Evolutionary conservation across 2,888 invertebrate genomes (phyloP), one percentile per base, ranked within the genome.

Genomic region (Rhyacophila evoluta): DNA sequence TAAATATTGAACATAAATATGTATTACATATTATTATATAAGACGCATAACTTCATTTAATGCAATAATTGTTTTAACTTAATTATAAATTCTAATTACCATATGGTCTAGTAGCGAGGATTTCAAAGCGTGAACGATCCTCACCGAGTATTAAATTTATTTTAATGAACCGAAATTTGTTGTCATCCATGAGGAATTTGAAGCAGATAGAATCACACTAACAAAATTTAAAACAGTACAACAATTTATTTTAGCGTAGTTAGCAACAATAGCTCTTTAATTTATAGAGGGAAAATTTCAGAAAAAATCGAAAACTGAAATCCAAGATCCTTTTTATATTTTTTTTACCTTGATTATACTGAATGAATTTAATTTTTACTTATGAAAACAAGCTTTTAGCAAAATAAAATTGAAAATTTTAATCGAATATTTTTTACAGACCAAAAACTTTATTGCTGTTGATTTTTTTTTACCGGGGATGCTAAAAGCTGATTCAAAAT

Each of bases 21-120:
- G 29, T 33, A 33, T 33, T 33, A 33, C 29, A 33, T 33, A 6
- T 33, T 33, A 4, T 33, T 4, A 6, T 33, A 33, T 33, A 4
- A 33, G 29, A 33, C 29, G 6, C 4, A 33, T 4, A 4, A 33
- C 6, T 33, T 33, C 29, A 33, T 33, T 33, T 33, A 33, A 33
- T 33, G 29, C 6, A 55, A 55, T 10, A 19, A 55, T 10, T 5
- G 8, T 2, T 19, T 5, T 25, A 55, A 19, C 5, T 55, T 55
- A 55, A 19, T 6, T 19, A 25, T 10, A 8, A 55, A 41, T 41
- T 41, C 10, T 25, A 55, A 55, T 55, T 55, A 15, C 55, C 55
- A 10, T 55, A 55, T 55, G 55, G 55, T 55, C 55, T 55, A 55
- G 55, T 19, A 55, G 55, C 55, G 2, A 55, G 55, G 55, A 55